These are phyloP conservation scores for Druon quercuslanigerum DNA, from an alignment of 1,140 invertebrate species.

Conservation along the genomic window DNA sequence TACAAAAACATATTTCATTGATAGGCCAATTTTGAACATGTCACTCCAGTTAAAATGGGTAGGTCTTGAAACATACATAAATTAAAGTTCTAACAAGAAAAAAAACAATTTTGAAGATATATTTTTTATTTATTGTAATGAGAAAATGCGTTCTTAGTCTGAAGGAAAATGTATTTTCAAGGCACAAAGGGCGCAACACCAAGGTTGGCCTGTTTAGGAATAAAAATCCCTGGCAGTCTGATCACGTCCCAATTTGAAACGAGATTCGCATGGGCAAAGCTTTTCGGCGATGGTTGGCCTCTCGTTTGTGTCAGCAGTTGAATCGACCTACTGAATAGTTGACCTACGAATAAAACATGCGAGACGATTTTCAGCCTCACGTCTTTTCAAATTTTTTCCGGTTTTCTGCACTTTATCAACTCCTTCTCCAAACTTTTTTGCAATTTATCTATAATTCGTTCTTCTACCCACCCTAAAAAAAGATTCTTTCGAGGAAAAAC, in stretches of 20 bases:
- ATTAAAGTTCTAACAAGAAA: too few species aligned
- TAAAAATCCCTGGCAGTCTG: constrained; percentile 13
- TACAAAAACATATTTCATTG: too few species aligned
- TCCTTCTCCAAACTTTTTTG: neutral
- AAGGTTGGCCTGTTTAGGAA: neutral
- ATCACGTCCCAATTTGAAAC: constrained; percentile 11
- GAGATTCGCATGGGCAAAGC: constrained; percentile 22
- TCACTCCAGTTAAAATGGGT: too few species aligned
- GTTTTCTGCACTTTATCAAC: neutral
- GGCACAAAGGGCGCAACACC: constrained; percentile 2
- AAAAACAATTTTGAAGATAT: too few species aligned
- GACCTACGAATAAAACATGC: neutral
- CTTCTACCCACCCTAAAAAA: too few species aligned
- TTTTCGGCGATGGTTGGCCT: neutral
- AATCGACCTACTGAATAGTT: constrained; percentile 25
- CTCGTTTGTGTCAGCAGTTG: neutral
- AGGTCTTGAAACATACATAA: too few species aligned
- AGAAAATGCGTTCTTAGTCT: neutral
- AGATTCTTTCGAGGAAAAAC: too few species aligned
- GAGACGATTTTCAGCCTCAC: neutral
- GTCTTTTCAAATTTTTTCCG: neutral
- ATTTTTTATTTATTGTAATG: too few species aligned
- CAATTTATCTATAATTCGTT: neutral
- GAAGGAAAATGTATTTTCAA: neutral
- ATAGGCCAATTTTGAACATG: too few species aligned